Conservation (phyloP, 2,888 invertebrate genomes). For the Dryocosmus kuriphilus region DNA sequence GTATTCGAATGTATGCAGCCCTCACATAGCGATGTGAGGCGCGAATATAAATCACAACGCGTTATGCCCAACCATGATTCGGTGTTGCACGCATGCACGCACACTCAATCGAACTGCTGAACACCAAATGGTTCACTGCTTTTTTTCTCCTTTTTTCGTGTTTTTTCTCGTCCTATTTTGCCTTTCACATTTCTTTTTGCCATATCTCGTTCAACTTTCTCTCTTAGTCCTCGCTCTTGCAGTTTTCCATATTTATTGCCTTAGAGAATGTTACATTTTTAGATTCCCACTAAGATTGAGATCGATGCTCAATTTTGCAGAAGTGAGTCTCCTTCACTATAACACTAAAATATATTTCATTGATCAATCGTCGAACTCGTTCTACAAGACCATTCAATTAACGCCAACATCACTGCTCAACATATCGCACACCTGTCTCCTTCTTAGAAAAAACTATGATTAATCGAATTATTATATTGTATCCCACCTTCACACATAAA, state of each 20-base stretch:
- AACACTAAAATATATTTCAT: neutral
- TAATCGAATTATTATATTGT: constrained; percentile 31
- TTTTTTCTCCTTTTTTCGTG: neutral
- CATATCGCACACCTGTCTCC: constrained; percentile 5
- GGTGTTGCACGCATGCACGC: constrained; percentile 56
- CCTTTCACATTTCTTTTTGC: neutral
- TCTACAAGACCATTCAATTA: constrained; percentile 35
- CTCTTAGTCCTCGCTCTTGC: neutral
- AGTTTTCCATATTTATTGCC: neutral
- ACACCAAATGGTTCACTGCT: neutral
- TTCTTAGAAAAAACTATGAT: constrained; percentile 22
- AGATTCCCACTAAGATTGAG: neutral
- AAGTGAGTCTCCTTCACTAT: neutral
- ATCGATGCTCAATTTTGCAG: neutral
- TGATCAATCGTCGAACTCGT: neutral
- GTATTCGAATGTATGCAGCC: constrained; percentile 65
- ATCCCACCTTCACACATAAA: neutral
- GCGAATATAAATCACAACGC: constrained; percentile 70
- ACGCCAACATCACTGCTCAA: neutral
- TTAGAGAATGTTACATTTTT: neutral
- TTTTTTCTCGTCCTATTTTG: constrained; percentile 8
- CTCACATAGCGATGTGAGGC: constrained; percentile 67
- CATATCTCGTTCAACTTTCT: constrained; percentile 5
- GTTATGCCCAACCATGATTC: constrained; percentile 62
- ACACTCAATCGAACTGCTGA: constrained; percentile 43